A percentile compares a stretch with the other conserved stretches of the same genome.
Conservation (phyloP, 2,888 invertebrate genomes). For the Thereva unica region DNA sequence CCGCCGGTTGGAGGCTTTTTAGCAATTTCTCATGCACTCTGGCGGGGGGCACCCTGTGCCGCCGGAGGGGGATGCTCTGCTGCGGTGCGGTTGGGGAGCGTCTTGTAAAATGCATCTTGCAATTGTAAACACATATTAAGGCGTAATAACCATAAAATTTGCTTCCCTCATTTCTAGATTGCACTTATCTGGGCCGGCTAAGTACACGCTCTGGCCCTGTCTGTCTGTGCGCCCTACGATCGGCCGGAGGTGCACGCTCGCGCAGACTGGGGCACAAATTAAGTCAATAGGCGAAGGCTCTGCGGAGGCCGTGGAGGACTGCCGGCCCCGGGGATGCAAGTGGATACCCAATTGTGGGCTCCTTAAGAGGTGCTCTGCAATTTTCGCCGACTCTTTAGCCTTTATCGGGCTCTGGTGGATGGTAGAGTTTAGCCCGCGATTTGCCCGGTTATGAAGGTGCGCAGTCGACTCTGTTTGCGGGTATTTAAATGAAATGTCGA, state of each 20-base stretch:
- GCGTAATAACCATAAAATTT: constrained; percentile 45
- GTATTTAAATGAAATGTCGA: constrained; percentile 23
- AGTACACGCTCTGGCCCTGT: constrained; percentile 22
- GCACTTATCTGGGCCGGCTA: constrained; percentile 23
- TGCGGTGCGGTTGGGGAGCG: background rate
- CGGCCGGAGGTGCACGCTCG: background rate
- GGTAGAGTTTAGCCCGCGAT: constrained; percentile 4
- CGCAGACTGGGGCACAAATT: constrained; percentile 31
- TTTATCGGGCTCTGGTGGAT: constrained; percentile 14
- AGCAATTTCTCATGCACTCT: constrained; percentile 12
- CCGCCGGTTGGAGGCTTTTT: constrained; percentile 14
- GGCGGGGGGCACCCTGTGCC: background rate
- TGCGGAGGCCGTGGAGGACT: constrained; percentile 14
- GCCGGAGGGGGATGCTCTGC: background rate
- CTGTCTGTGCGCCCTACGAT: background rate
- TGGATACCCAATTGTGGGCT: background rate
- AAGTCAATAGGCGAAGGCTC: constrained; percentile 38
- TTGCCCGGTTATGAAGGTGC: background rate
- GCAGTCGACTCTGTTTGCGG: background rate
- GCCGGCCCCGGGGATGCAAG: background rate
- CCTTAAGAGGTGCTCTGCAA: background rate
- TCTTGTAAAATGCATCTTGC: constrained; percentile 25
- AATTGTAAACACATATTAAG: constrained; percentile 46
- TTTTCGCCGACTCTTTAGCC: background rate
- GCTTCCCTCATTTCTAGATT: constrained; percentile 44